Percentiles rank a stretch among this genome's conserved stretches.
These are phyloP conservation scores for Chionoecetes opilio DNA, from an alignment of 1,140 invertebrate species.

Conservation along the genomic window DNA sequence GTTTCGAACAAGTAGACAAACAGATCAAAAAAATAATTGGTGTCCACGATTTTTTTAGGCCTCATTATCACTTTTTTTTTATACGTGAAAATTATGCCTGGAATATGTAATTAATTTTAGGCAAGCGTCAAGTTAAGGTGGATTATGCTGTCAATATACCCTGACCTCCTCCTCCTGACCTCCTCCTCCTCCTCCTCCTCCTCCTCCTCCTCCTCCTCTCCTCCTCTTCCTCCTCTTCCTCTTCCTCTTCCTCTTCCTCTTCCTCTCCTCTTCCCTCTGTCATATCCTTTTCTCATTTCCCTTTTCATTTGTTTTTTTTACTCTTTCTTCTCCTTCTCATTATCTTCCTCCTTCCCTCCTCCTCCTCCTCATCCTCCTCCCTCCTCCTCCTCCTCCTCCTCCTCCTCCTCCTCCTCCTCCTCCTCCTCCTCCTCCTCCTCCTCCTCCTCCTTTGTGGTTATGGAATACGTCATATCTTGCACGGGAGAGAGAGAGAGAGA, in stretches of 20 bases:
- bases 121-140: background rate
- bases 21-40: no score
- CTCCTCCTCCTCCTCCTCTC: background rate
- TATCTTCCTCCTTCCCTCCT: background rate
- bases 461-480: background rate
- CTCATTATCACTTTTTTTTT: no score
- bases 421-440: background rate
- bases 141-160: background rate
- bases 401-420: background rate
- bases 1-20: background rate
- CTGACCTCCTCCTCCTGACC: conserved; percentile 20
- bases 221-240: background rate
- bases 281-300: background rate
- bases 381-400: background rate
- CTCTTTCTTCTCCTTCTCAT: background rate
- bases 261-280: background rate
- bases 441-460: background rate
- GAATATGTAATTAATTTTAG: background rate
- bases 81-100: background rate
- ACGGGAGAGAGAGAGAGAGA: background rate
- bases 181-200: conserved; percentile 22
- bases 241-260: background rate
- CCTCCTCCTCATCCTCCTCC: background rate
- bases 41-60: no score
- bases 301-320: background rate